Base-by-base conservation (phyloP, 2,113 vertebrate genomes). In the Morone saxatilis region DNA sequence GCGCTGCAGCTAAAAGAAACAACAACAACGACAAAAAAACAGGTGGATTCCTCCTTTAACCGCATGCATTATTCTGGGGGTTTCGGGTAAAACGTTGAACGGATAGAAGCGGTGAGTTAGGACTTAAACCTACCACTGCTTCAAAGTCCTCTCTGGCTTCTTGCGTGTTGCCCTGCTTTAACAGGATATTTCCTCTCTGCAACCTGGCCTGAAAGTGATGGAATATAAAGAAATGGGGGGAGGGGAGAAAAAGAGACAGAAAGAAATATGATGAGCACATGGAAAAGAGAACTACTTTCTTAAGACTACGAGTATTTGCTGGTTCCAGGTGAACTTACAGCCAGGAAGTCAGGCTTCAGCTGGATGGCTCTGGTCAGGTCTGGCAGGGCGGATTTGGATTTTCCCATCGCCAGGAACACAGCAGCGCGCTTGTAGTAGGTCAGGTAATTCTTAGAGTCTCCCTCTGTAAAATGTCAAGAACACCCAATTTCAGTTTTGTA, bases 391-490 rank as follows among this genome's bases (percentile, higher is more conserved):
- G 96, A 96, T 84, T 95, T 96, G 63, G 96, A 97, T 78, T 96
- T 96, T 2, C 96, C 96, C 96, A 97, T 95, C 0, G 96, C 96
- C 84, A 97, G 83, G 76, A 96, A 96, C 36, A 97, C 96, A 0
- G 96, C 95, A 1, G 96, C 96, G 50, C 96, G 90, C 83, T 97
- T 97, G 92, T 97, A 97, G 88, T 96, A 97, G 4, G 96, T 97
- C 90, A 97, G 87, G 89, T 97, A 97, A 71, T 96, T 97, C 84
- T 96, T 95, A 2, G 96, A 96, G 85, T 97, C 96, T 11, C 93
- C 95, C 86, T 97, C 96, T 97, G 83, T n/a, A 61, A 77, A 69
- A 84, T 1, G 0, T 22, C 36, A 57, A 70, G 4, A 22, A 61
- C 56, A 45, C 3, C 4, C 0, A 10, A 41, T 51, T 19, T 45